phyloP scores from a whole-genome alignment of 92 coral and sea anemone species.

The Heteractis magnifica region DNA sequence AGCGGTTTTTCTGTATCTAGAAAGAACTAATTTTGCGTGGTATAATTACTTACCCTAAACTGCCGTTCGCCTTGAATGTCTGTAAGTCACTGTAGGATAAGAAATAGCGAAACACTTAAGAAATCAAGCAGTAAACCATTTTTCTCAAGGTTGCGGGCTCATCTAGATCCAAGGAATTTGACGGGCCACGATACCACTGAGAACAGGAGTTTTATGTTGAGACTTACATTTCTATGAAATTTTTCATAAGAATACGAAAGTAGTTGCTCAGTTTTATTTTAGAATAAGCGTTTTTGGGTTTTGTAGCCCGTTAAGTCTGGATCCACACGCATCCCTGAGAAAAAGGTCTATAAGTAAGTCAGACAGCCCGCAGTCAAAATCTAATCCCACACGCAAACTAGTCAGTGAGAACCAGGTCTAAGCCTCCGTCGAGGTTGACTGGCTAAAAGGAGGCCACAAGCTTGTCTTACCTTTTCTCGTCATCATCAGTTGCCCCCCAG shows the following conservation, averaged over 20 bases:
- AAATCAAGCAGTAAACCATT: not conserved
- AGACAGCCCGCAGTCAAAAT: no score
- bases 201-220: no score
- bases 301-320: not conserved
- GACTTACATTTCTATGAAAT: no score
- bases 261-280: no score
- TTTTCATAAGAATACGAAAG: no score
- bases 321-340: no score
- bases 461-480: conserved; percentile 44
- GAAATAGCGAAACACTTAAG: not conserved
- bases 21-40: no score
- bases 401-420: not conserved
- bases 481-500: conserved; percentile 86
- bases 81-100: not conserved
- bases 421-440: not conserved
- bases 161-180: no score
- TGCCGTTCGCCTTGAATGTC: conserved; percentile 6
- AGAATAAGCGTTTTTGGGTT: no score
- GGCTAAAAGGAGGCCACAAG: not conserved
- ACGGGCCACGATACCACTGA: no score
- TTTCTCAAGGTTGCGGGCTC: not conserved
- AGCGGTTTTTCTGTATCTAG: not conserved
- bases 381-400: no score
- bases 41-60: conserved; percentile 11
- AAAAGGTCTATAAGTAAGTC: no score